Evolutionary conservation across 2,797 vertebrate genomes (phyloP).

Genomic region (Schizothorax lantsangensis): DNA sequence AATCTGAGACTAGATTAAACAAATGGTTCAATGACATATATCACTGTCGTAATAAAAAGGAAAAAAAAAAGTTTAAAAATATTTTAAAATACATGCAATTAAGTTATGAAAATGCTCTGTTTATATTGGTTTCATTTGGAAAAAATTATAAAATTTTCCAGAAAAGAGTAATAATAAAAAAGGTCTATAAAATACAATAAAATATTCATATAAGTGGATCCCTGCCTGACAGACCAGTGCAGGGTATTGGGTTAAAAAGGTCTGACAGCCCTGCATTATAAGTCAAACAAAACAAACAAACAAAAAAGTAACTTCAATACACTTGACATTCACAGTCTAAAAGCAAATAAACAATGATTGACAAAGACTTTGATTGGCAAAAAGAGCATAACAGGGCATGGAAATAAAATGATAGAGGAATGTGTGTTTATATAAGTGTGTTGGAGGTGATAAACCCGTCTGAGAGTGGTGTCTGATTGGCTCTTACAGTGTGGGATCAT

Average conservation of each 20-base stretch:
- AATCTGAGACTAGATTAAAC: neutral
- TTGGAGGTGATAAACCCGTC: constrained; percentile 41
- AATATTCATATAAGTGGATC: neutral
- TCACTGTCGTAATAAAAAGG: neutral
- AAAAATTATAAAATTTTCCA: neutral
- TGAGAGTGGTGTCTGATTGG: constrained; percentile 40
- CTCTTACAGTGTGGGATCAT: constrained; percentile 44
- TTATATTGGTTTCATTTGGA: neutral
- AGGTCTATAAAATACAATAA: neutral
- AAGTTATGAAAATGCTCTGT: too few species aligned
- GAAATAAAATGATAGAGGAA: neutral
- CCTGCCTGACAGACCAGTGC: neutral
- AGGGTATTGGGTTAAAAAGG: neutral
- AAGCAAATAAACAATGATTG: neutral
- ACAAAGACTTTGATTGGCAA: neutral
- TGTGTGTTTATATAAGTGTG: constrained; percentile 28
- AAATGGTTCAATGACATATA: neutral
- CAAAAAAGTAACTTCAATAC: neutral
- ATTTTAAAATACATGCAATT: too few species aligned
- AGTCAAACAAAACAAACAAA: neutral
- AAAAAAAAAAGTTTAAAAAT: neutral
- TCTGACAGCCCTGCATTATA: neutral
- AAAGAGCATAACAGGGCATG: neutral
- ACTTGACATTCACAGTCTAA: neutral
- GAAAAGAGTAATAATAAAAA: neutral